These are phyloP conservation scores for Steinernema hermaphroditum DNA, from an alignment of 2,888 invertebrate species.

Conservation along the genomic window DNA sequence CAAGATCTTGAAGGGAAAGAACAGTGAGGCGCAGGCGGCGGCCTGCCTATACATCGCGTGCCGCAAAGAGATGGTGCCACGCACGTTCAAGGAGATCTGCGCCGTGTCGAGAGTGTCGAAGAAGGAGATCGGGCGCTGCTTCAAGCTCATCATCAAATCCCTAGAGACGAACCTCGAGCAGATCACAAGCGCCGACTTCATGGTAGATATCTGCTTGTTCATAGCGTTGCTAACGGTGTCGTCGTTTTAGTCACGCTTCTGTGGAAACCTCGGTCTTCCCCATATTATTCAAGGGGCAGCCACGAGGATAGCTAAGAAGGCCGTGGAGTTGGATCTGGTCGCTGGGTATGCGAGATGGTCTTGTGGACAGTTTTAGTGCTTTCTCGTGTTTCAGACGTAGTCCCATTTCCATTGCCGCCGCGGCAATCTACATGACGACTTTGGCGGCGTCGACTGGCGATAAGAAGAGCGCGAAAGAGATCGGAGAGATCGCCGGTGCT, in stretches of 20 bases:
- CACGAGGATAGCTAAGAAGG: slow-evolving; percentile 91
- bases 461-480: slow-evolving; percentile 86
- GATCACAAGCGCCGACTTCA: slow-evolving; percentile 97
- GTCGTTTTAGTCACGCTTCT: slow-evolving; percentile 75
- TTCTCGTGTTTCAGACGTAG: slow-evolving; percentile 74
- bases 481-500: slow-evolving; percentile 95
- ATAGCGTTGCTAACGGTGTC: not conserved
- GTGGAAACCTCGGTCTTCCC: slow-evolving; percentile 82
- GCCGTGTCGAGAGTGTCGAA: slow-evolving; percentile 93
- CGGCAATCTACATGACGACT: slow-evolving; percentile 99
- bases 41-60: slow-evolving; percentile 98
- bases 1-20: slow-evolving; percentile 72
- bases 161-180: slow-evolving; percentile 94
- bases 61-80: slow-evolving; percentile 94
- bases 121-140: slow-evolving; percentile 97
- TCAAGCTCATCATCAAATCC: slow-evolving; percentile 91
- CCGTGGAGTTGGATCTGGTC: slow-evolving; percentile 93
- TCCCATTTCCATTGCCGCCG: slow-evolving; percentile 97
- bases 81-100: slow-evolving; percentile 97
- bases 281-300: slow-evolving; percentile 75
- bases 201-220: no score
- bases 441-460: slow-evolving; percentile 87
- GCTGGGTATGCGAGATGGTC: slow-evolving; percentile 75
- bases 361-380: not conserved
- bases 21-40: slow-evolving; percentile 96